Evolutionary conservation across 1,140 invertebrate genomes (phyloP).

Genomic region (Pogonus chalceus): DNA sequence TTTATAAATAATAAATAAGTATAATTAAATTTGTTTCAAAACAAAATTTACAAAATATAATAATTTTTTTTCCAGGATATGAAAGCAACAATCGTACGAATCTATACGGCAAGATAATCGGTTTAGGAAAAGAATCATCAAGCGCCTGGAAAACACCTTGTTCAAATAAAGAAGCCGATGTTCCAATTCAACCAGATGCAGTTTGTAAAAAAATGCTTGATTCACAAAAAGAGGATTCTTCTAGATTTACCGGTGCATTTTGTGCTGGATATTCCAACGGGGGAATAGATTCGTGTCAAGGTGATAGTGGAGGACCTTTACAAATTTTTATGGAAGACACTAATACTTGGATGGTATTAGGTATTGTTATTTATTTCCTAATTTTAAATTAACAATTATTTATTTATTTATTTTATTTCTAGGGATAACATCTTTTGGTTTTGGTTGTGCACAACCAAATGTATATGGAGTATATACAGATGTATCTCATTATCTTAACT

Average conservation of each 20-base stretch:
- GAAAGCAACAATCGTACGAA: background rate
- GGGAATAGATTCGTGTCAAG: slow-evolving; percentile 38
- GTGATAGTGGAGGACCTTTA: slow-evolving; percentile 36
- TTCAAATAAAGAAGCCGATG: slow-evolving; percentile 30
- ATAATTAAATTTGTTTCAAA: background rate
- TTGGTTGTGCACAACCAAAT: slow-evolving; percentile 29
- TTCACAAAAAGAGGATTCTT: slow-evolving; percentile 31
- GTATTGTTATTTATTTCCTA: slow-evolving; percentile 10
- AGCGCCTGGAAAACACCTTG: slow-evolving; percentile 27
- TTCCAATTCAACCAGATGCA: slow-evolving; percentile 26
- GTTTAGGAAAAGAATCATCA: slow-evolving; percentile 26
- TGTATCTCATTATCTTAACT: slow-evolving; percentile 39
- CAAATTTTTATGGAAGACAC: slow-evolving; percentile 18
- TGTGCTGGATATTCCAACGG: slow-evolving; percentile 36
- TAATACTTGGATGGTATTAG: slow-evolving; percentile 5
- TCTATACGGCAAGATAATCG: slow-evolving; percentile 5
- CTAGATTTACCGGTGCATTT: slow-evolving; percentile 28
- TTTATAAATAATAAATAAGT: no score
- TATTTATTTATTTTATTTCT: background rate
- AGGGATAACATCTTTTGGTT: slow-evolving; percentile 30
- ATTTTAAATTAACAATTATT: background rate
- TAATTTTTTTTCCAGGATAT: background rate
- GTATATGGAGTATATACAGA: slow-evolving; percentile 43
- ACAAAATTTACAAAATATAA: background rate
- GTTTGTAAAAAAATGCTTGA: slow-evolving; percentile 30